A percentile compares a stretch with the other conserved stretches of the same genome.
Conservation (phyloP, 2,113 vertebrate genomes). For the Ceuthmochares aereus region DNA sequence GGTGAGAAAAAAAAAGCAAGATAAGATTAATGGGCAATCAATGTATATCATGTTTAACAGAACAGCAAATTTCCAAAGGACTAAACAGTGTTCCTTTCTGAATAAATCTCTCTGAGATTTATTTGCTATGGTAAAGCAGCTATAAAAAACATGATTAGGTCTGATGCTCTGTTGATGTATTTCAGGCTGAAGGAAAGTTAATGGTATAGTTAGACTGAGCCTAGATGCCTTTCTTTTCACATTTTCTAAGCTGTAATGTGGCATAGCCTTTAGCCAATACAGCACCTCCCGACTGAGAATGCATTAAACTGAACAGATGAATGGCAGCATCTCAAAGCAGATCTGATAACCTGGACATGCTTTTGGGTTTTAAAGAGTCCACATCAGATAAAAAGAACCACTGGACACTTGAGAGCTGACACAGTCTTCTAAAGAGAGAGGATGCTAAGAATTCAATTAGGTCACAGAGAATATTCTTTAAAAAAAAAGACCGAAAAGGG, state of each 20-base stretch:
- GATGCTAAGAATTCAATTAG: slow-evolving; percentile 63
- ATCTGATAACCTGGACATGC: slow-evolving; percentile 74
- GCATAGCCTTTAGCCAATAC: slow-evolving; percentile 67
- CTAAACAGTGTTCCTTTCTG: slow-evolving; percentile 22
- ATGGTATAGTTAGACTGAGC: slow-evolving; percentile 53
- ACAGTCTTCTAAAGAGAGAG: slow-evolving; percentile 50
- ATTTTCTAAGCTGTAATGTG: slow-evolving; percentile 68
- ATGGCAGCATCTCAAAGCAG: slow-evolving; percentile 74
- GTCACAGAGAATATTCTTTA: slow-evolving; percentile 28
- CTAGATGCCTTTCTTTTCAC: slow-evolving; percentile 67
- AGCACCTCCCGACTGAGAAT: slow-evolving; percentile 58
- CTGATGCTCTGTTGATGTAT: slow-evolving; percentile 67
- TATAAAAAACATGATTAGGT: slow-evolving; percentile 64
- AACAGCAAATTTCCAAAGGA: slow-evolving; percentile 15
- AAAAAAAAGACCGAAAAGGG: background rate
- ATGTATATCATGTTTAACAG: background rate
- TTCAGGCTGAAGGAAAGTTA: slow-evolving; percentile 63
- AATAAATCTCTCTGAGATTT: slow-evolving; percentile 66
- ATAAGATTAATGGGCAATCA: background rate
- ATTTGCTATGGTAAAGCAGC: slow-evolving; percentile 41
- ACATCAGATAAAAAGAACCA: slow-evolving; percentile 67
- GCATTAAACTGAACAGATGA: slow-evolving; percentile 75
- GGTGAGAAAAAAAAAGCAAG: background rate
- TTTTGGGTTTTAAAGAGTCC: slow-evolving; percentile 68
- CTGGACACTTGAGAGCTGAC: slow-evolving; percentile 65